phyloP scores from a whole-genome alignment of 2,113 vertebrate genomes.

The Prolemur simus region DNA sequence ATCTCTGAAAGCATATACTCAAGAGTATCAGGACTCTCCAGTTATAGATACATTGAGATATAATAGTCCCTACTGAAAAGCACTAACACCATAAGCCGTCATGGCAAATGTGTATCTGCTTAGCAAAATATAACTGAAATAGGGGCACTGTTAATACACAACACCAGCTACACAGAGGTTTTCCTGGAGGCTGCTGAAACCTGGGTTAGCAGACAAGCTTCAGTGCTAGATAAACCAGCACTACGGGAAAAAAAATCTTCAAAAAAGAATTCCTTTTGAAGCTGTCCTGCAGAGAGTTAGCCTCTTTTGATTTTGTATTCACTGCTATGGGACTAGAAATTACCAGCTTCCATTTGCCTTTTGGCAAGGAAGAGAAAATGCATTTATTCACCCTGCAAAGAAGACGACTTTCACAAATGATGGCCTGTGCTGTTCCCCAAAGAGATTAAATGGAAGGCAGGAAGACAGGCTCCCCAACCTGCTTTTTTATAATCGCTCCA shows the following conservation, averaged over 20 bases:
- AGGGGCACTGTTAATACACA: background rate
- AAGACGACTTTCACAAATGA: constrained; percentile 63
- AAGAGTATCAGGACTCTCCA: background rate
- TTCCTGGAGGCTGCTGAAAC: constrained; percentile 45
- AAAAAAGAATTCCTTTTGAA: constrained; percentile 60
- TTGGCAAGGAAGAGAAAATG: constrained; percentile 66
- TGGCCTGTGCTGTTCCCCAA: constrained; percentile 53
- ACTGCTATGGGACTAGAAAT: constrained; percentile 64
- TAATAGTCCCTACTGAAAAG: background rate
- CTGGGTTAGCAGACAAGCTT: constrained; percentile 48
- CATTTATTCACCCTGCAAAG: constrained; percentile 65
- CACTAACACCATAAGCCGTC: background rate
- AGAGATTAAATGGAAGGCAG: constrained; percentile 69
- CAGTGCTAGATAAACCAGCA: constrained; percentile 53
- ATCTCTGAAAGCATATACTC: background rate
- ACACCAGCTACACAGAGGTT: background rate
- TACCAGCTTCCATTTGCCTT: constrained; percentile 68
- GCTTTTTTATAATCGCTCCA: background rate
- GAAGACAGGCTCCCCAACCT: constrained; percentile 1
- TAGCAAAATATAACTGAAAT: background rate
- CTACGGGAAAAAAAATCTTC: background rate
- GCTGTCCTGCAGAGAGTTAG: constrained; percentile 40
- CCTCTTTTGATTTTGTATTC: constrained; percentile 69
- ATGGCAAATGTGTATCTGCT: background rate
- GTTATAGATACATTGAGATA: background rate